phyloP scores from a whole-genome alignment of 2,113 vertebrate genomes.

The Benitochromis conjunctus region DNA sequence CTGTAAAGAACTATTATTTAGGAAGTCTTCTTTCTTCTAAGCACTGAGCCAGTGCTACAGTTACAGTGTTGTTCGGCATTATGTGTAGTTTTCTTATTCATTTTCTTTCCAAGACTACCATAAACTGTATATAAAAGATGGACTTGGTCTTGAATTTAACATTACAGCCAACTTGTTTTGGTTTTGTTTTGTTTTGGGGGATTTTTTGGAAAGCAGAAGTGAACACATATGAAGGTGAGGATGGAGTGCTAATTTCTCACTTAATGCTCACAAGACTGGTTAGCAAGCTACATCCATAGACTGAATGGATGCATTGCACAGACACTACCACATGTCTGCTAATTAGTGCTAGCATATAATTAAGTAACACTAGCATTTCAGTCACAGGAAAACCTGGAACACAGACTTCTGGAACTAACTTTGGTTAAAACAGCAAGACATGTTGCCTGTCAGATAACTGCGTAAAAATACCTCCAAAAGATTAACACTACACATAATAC shows the following conservation, averaged over 20 bases:
- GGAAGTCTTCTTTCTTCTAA: background rate
- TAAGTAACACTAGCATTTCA: background rate
- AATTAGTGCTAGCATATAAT: background rate
- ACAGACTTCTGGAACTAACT: background rate
- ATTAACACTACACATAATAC: background rate
- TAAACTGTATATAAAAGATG: no score
- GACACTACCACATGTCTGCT: background rate
- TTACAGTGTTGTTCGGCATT: background rate
- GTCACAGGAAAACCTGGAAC: background rate
- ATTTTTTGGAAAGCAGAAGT: background rate
- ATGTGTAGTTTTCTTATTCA: rapidly evolving
- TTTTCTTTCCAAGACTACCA: background rate
- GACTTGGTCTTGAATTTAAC: no score
- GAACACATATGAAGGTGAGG: background rate
- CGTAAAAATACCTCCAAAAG: background rate
- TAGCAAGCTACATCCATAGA: background rate
- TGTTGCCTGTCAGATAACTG: background rate
- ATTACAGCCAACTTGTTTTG: no score
- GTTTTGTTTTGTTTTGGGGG: no score
- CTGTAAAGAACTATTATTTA: background rate
- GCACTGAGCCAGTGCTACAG: background rate
- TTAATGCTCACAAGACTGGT: background rate
- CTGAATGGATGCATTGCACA: background rate
- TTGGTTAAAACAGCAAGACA: background rate
- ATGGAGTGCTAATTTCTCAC: background rate